Evolutionary conservation across 1,140 invertebrate genomes (phyloP).

Genomic region (Neodiprion pinetum): DNA sequence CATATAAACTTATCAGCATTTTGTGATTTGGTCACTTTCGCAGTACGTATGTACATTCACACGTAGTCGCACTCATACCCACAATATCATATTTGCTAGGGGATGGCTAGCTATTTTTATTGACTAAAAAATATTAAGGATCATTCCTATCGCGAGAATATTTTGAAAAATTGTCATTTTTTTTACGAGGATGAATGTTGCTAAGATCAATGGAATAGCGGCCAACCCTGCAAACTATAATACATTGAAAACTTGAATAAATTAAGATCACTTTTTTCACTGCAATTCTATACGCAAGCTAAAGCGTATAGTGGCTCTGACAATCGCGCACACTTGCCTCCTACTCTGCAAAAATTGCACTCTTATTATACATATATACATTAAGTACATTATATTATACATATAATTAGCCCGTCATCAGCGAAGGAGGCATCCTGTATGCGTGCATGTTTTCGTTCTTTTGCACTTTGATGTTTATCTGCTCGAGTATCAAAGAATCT

Average conservation of each 20-base stretch:
- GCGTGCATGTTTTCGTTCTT: not conserved
- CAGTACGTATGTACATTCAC: not conserved
- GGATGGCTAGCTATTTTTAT: not conserved
- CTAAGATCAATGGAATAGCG: not conserved
- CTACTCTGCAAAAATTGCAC: not conserved
- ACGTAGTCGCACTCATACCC: not conserved
- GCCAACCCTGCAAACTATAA: not conserved
- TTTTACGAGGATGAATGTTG: not conserved
- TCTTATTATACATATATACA: not conserved
- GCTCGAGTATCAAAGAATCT: too few species aligned
- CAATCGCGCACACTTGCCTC: not conserved
- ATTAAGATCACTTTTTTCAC: not conserved
- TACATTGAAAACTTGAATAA: not conserved
- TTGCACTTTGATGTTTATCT: not conserved
- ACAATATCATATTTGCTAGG: not conserved
- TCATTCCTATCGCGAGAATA: not conserved
- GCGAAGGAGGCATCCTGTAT: too few species aligned
- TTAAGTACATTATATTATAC: not conserved
- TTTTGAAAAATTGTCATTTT: not conserved
- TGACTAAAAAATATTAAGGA: not conserved
- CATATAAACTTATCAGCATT: too few species aligned
- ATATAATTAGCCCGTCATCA: too few species aligned
- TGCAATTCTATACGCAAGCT: conserved; percentile 2
- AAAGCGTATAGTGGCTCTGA: not conserved
- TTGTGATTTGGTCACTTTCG: not conserved